These are phyloP conservation scores for Sarcoramphus papa DNA, from an alignment of 2,797 vertebrate species.

Conservation along the genomic window DNA sequence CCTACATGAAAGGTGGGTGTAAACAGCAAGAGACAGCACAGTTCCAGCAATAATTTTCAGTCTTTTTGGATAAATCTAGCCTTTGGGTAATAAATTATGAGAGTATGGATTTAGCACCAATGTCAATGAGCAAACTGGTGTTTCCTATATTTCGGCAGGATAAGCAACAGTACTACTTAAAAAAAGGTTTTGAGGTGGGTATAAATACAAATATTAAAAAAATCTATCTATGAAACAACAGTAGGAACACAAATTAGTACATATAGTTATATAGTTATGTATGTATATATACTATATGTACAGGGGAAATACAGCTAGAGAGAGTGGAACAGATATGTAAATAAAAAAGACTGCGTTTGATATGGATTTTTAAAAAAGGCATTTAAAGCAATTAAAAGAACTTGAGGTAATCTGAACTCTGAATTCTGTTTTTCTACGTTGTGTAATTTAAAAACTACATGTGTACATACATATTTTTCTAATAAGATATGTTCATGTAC, in stretches of 20 bases:
- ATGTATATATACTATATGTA: neutral
- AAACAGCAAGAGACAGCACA: neutral
- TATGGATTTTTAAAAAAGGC: neutral
- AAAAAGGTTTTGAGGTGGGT: neutral
- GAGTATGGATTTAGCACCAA: neutral
- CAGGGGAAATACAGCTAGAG: neutral
- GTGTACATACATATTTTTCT: neutral
- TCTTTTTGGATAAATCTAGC: neutral
- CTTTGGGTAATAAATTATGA: neutral
- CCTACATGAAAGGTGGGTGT: neutral
- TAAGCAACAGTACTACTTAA: neutral
- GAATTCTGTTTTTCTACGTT: neutral
- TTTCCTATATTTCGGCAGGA: neutral
- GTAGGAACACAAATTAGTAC: neutral
- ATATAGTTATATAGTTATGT: neutral
- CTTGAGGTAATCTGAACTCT: neutral
- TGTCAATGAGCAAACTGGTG: neutral
- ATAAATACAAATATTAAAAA: neutral
- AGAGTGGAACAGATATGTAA: neutral
- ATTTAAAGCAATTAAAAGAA: neutral
- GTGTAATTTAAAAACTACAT: neutral
- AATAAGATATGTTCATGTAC: neutral
- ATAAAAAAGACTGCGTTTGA: neutral
- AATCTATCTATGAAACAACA: neutral
- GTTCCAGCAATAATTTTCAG: neutral